These are phyloP conservation scores for Dreissena polymorpha DNA, from an alignment of 1,140 invertebrate species.

Conservation along the genomic window DNA sequence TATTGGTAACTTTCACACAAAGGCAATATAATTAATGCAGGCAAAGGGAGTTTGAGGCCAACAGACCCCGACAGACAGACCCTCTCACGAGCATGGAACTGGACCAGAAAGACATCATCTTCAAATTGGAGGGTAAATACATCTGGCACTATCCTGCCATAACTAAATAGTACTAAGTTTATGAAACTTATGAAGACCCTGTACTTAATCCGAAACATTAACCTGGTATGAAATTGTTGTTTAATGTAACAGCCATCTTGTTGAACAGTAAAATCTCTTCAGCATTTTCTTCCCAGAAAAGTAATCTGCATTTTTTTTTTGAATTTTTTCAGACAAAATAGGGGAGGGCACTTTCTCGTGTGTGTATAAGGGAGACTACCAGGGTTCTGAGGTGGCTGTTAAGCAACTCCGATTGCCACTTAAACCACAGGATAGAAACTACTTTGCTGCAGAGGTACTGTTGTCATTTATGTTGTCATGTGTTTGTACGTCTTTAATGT, in stretches of 20 bases:
- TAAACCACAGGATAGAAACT: slow-evolving; percentile 70
- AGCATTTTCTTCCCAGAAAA: too few species aligned
- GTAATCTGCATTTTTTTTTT: too few species aligned
- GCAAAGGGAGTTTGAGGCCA: slow-evolving; percentile 66
- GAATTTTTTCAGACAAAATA: slow-evolving; percentile 64
- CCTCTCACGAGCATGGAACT: slow-evolving; percentile 67
- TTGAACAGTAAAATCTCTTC: too few species aligned
- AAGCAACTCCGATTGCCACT: slow-evolving; percentile 72
- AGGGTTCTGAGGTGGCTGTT: slow-evolving; percentile 73
- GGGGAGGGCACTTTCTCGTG: slow-evolving; percentile 74
- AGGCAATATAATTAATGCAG: too few species aligned
- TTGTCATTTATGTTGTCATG: not conserved
- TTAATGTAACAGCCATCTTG: too few species aligned
- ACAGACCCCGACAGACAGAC: slow-evolving; percentile 59
- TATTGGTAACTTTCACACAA: too few species aligned
- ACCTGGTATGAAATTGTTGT: too few species aligned
- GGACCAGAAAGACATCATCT: slow-evolving; percentile 63
- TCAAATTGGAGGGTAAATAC: slow-evolving; percentile 64
- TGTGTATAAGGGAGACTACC: slow-evolving; percentile 71
- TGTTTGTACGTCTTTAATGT: not conserved
- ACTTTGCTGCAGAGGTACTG: slow-evolving; percentile 75
- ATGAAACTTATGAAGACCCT: too few species aligned
- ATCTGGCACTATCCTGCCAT: too few species aligned
- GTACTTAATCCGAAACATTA: too few species aligned
- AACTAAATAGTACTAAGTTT: too few species aligned